Base-by-base conservation (phyloP, 2,888 invertebrate genomes). In the Pemphredon lugubris region DNA sequence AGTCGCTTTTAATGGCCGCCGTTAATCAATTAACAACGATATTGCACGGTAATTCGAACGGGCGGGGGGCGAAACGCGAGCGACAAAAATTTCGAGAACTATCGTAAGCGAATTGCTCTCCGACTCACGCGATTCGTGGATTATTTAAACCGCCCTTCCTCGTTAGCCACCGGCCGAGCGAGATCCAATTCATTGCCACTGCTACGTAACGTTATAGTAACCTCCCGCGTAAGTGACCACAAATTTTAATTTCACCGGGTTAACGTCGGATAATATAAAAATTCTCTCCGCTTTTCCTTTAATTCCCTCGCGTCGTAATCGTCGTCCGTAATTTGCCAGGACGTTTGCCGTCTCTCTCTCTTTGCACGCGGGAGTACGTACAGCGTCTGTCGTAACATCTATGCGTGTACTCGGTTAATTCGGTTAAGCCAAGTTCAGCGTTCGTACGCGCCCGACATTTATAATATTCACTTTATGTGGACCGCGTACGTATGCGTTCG, bases 381-480 rank as follows among this genome's bases (percentile, higher is more conserved):
- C n/a, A n/a, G n/a, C n/a, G 37, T 34, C 54, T 26, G 34, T 18
- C 30, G 20, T 37, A 26, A 39, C 18, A 45, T 26, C 65, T 70
- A n/a, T n/a, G n/a, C n/a, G n/a, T n/a, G n/a, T n/a, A 53, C 59
- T 64, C 69, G 67, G 76, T 80, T 84, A 84, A 83, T 84, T 80
- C 73, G 80, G 73, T 83, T 83, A 80, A 75, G 59, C 66, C 80
- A 77, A 83, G 78, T 84, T 81, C 78, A 80, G 73, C 72, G 79
- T 14, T 18, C 73, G 82, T 77, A 82, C 82, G 84, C 84, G 82
- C 67, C 63, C 67, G 74, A 81, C 79, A 81, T 81, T 81, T 77
- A 79, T 79, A 81, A 81, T 81, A 81, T 81, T 81, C 81, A 79
- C 81, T 81, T 81, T 81, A 74, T 73, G 67, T 57, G 64, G 51